Conservation (phyloP, 1,140 invertebrate genomes). For the Drosophila insularis region DNA sequence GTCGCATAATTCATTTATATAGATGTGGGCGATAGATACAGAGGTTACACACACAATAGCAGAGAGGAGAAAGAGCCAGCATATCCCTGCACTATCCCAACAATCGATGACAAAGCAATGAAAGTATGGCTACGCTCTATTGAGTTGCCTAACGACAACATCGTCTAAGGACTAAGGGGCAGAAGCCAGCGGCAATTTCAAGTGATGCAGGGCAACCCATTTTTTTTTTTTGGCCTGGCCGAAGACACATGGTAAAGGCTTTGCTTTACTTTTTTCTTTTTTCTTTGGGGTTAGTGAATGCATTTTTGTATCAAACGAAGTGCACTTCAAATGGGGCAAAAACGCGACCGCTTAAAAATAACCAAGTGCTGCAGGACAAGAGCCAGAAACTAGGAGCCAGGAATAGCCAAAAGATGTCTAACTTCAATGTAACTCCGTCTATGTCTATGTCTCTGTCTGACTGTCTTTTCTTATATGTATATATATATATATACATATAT, state of each 20-base stretch:
- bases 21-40: slow-evolving; percentile 6
- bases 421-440: background rate
- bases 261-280: slow-evolving; percentile 3
- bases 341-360: slow-evolving; percentile 78
- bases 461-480: background rate
- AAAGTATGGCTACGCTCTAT: slow-evolving; percentile 53
- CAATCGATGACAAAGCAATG: slow-evolving; percentile 54
- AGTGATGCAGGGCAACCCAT: background rate
- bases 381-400: background rate
- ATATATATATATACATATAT: too few relatives aligned
- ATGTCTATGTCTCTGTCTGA: background rate
- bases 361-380: slow-evolving; percentile 41
- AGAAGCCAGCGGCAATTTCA: slow-evolving; percentile 8
- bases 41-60: background rate
- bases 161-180: slow-evolving; percentile 29
- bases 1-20: slow-evolving; percentile 82
- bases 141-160: slow-evolving; percentile 47
- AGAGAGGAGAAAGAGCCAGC: slow-evolving; percentile 16
- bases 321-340: slow-evolving; percentile 75
- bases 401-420: background rate
- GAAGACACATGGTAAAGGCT: slow-evolving; percentile 69
- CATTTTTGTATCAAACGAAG: slow-evolving; percentile 42
- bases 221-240: slow-evolving; percentile 1
- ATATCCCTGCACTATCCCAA: slow-evolving; percentile 3
- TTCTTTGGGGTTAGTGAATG: background rate